phyloP scores from a whole-genome alignment of 2,113 vertebrate genomes.

The Dryoscopus gambensis region DNA sequence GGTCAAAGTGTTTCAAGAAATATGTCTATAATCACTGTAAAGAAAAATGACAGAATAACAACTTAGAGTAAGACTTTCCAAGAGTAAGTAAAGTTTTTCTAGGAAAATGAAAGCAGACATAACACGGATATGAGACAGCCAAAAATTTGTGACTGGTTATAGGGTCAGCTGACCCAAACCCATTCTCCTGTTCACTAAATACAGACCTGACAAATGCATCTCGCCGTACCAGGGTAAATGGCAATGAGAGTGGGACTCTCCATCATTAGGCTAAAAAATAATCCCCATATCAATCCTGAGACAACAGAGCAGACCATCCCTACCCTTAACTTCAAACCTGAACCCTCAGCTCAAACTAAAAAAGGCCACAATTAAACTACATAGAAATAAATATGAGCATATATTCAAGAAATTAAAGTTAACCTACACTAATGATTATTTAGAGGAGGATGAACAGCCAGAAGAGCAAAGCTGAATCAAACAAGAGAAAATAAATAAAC shows the following conservation, averaged over 20 bases:
- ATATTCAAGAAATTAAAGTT: background rate
- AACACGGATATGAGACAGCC: background rate
- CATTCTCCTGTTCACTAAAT: background rate
- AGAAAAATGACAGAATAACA: background rate
- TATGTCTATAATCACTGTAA: background rate
- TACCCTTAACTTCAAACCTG: background rate
- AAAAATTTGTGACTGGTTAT: background rate
- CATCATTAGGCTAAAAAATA: background rate
- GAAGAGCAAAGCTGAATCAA: background rate
- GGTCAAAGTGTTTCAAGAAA: background rate
- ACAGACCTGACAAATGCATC: background rate
- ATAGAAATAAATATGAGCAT: background rate
- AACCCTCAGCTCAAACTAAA: background rate
- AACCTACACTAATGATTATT: background rate
- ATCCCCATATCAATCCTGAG: background rate
- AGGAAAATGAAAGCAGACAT: background rate
- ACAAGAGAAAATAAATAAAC: background rate
- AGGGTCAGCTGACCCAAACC: background rate
- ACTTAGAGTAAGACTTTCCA: background rate
- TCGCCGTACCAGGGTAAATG: background rate
- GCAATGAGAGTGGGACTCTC: background rate
- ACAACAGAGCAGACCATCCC: background rate
- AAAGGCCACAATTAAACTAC: background rate
- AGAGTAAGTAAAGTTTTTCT: background rate
- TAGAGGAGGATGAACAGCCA: background rate